Evolutionary conservation across 2,888 invertebrate genomes (phyloP).

Genomic region (Cephus pygmeus): DNA sequence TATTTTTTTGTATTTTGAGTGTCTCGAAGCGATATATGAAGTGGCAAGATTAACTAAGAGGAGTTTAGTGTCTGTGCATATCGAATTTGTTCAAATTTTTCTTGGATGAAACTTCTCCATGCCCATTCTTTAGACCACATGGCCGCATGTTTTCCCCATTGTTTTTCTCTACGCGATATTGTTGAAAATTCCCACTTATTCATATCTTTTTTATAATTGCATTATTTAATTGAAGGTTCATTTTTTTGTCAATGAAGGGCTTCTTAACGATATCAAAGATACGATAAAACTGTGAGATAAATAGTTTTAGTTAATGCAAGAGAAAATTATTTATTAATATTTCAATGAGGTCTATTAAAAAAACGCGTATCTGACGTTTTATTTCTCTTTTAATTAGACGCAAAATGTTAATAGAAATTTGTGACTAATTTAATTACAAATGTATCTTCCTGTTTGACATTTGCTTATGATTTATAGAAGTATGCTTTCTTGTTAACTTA

Average conservation of each 20-base stretch:
- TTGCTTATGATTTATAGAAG: background rate
- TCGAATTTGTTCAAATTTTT: background rate
- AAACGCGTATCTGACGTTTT: background rate
- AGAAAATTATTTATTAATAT: background rate
- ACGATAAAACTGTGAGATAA: background rate
- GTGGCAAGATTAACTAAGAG: background rate
- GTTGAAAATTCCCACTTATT: background rate
- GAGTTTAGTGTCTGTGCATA: background rate
- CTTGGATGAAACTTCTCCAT: conserved; percentile 3
- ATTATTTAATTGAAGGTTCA: background rate
- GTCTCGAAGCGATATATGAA: background rate
- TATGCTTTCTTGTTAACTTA: background rate
- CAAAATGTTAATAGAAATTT: background rate
- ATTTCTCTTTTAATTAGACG: background rate
- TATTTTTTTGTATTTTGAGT: background rate
- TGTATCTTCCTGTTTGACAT: background rate
- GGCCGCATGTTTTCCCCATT: conserved; percentile 44
- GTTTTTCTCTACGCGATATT: background rate
- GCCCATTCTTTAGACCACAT: conserved; percentile 41
- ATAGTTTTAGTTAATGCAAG: background rate
- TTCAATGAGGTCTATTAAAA: background rate
- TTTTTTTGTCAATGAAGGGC: background rate
- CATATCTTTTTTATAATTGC: background rate
- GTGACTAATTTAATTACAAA: background rate
- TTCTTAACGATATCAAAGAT: background rate